Evolutionary conservation across 2,113 vertebrate species (phyloP), one percentile per base, ranked within the genome.

Genomic region (Uria aalge): DNA sequence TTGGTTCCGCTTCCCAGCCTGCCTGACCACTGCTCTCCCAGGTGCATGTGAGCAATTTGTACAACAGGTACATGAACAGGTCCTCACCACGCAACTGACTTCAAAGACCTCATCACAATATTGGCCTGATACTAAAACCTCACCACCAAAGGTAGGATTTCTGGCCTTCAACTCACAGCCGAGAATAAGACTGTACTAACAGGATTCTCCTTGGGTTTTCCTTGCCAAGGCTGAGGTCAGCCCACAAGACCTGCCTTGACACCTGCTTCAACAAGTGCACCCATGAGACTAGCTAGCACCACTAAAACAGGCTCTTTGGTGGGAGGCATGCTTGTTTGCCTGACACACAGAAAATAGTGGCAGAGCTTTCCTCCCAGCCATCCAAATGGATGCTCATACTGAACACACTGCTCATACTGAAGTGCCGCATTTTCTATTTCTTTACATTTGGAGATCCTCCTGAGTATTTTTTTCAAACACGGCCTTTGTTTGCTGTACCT

Each of bases 211-310:
- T 92, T 36, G 3, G 24, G 66, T 48, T 72, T 80, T 92, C 36
- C 45, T 89, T 87, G 69, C 78, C 86, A 96, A 95, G 73, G 57
- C 74, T 79, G 64, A 84, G 60, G 60, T 90, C 86, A 85, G 69
- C 34, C 69, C 2, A 1, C 73, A 81, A 82, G 66, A 88, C 47
- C 80, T 59, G 48, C 64, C 66, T 76, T 80, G 50, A 87, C 63
- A 88, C 48, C 73, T 80, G 34, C 53, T 68, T 53, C 23, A 38
- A 24, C 52, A 63, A 79, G 64, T 3, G 32, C n/a, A 52, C 36
- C 55, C 3, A 0, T 63, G 89, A 78, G 83, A 80, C 22, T 8
- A 38, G 20, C 38, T 5, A 56, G 41, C 64, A 63, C 21, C 38
- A 32, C 69, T 56, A 22, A 67, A 91, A 41, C 1, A 20, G 41